phyloP scores from a whole-genome alignment of 2,888 invertebrate genomes.

The Cepaea hortensis region DNA sequence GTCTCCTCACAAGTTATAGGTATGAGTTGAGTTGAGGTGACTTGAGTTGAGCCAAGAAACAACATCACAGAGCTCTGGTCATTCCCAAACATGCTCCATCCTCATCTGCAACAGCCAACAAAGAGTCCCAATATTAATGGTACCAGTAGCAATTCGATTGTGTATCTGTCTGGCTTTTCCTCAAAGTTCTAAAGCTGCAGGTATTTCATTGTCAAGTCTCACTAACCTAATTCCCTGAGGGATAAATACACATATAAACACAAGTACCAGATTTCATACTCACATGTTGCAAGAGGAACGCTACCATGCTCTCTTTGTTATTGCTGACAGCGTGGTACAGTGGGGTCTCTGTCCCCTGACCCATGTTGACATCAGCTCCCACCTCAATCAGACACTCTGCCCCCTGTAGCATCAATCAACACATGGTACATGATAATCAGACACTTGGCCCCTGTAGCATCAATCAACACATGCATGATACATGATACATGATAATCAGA shows the following conservation, averaged over 20 bases:
- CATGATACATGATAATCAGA: conserved; percentile 52
- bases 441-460: conserved; percentile 67
- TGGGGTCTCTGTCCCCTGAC: conserved; percentile 62
- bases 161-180: too few relatives aligned
- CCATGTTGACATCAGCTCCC: conserved; percentile 70
- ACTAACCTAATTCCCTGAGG: too few relatives aligned
- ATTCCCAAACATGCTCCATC: too few relatives aligned
- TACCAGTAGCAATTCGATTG: too few relatives aligned
- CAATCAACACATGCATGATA: neutral
- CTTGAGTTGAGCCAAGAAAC: too few relatives aligned
- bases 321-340: conserved; percentile 65
- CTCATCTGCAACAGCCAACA: too few relatives aligned
- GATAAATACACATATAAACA: neutral
- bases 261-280: neutral
- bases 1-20: too few relatives aligned
- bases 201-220: too few relatives aligned
- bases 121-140: too few relatives aligned
- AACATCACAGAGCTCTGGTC: too few relatives aligned
- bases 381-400: conserved; percentile 70
- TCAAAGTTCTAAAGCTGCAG: too few relatives aligned
- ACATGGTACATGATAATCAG: conserved; percentile 52
- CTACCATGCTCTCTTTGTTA: conserved; percentile 63
- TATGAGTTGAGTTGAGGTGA: too few relatives aligned
- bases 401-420: conserved; percentile 55
- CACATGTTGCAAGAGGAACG: conserved; percentile 65